Evolutionary conservation across 2,113 vertebrate genomes (phyloP).

Genomic region (Ophiodon elongatus): DNA sequence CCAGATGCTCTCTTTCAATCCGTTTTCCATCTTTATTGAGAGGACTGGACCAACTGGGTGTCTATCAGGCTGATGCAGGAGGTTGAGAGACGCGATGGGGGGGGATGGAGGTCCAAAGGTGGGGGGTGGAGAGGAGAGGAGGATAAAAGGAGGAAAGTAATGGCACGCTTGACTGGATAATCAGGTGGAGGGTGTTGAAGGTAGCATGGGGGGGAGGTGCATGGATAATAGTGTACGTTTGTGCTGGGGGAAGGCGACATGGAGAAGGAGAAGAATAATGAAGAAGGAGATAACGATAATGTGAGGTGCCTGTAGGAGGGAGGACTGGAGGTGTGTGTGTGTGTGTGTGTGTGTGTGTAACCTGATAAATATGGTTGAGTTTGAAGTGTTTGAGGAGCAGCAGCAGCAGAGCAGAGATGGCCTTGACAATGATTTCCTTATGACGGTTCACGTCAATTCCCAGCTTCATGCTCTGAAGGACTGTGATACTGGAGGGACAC

Average conservation of each 20-base stretch:
- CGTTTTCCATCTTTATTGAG: background rate
- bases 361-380: constrained; percentile 97
- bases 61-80: constrained; percentile 23
- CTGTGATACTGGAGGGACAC: constrained; percentile 88
- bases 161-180: constrained; percentile 34
- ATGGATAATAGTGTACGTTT: background rate
- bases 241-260: background rate
- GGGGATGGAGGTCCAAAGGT: background rate
- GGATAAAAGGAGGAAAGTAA: constrained; percentile 13
- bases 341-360: constrained; percentile 60
- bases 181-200: constrained; percentile 26
- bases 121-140: constrained; percentile 1
- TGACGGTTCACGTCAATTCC: constrained; percentile 97
- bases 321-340: background rate
- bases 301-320: background rate
- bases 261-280: constrained; percentile 11
- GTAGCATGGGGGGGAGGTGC: constrained; percentile 33
- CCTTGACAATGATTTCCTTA: constrained; percentile 98
- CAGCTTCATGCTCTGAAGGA: constrained; percentile 98
- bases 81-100: constrained; percentile 1
- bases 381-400: constrained; percentile 97
- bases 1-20: background rate
- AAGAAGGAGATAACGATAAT: background rate
- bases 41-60: background rate
- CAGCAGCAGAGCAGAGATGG: constrained; percentile 92